Evolutionary conservation across 1,140 invertebrate genomes (phyloP).

Genomic region (Ruditapes philippinarum): DNA sequence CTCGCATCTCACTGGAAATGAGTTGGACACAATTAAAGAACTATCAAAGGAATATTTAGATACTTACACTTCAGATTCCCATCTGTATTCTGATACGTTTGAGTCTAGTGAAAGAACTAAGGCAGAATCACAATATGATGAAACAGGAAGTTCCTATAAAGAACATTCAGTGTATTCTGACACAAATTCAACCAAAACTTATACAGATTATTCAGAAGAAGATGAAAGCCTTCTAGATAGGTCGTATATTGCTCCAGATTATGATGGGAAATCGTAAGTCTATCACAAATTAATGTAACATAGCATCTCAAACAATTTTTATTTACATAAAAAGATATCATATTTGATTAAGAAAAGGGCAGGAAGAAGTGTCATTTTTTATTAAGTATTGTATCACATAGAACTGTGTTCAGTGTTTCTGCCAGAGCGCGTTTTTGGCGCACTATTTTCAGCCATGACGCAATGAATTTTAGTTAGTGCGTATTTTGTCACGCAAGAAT

Average conservation of each 20-base stretch:
- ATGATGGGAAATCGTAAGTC: constrained; percentile 58
- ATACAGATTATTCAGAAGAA: neutral
- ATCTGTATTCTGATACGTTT: constrained; percentile 55
- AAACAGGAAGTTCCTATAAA: neutral
- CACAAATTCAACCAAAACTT: neutral
- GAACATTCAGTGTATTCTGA: constrained; percentile 1
- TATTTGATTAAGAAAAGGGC: too few species aligned
- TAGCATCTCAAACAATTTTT: too few species aligned
- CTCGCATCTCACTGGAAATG: neutral
- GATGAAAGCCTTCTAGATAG: constrained; percentile 36
- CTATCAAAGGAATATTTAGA: neutral
- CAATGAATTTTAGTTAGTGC: too few species aligned
- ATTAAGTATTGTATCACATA: too few species aligned
- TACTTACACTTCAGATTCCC: constrained; percentile 3
- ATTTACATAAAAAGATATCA: too few species aligned
- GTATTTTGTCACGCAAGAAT: too few species aligned
- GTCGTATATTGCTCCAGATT: constrained; percentile 50
- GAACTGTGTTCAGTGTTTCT: too few species aligned
- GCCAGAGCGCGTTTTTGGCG: too few species aligned
- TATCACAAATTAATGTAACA: too few species aligned
- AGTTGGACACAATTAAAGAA: neutral
- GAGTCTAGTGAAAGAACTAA: constrained; percentile 55
- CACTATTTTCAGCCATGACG: too few species aligned
- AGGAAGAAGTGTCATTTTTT: too few species aligned
- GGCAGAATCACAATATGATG: constrained; percentile 22